phyloP scores from a whole-genome alignment of 2,113 vertebrate genomes.

The Gavia stellata region DNA sequence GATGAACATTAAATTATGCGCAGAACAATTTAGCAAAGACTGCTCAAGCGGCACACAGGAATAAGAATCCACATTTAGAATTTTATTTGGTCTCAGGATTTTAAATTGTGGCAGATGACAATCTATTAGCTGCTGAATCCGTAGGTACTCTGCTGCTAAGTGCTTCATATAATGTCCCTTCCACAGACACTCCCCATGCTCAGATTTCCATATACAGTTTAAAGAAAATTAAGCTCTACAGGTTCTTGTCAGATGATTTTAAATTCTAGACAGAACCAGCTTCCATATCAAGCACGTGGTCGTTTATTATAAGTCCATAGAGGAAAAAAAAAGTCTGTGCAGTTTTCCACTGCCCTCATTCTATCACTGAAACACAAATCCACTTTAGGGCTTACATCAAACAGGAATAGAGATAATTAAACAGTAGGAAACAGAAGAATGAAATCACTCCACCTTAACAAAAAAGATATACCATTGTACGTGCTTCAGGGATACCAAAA shows the following conservation, averaged over 20 bases:
- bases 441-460: neutral
- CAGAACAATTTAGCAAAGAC: conserved; percentile 13
- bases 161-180: neutral
- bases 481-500: neutral
- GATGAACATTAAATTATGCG: conserved; percentile 21
- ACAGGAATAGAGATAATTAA: neutral
- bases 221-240: conserved; percentile 23
- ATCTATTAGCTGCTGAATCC: conserved; percentile 28
- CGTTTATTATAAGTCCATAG: neutral
- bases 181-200: neutral
- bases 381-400: neutral
- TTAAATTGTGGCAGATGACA: conserved; percentile 16
- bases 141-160: conserved; percentile 17
- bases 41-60: conserved; percentile 8
- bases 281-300: neutral
- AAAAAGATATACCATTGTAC: rapidly evolving
- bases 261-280: conserved; percentile 2
- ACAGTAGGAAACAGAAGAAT: neutral
- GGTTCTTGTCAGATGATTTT: neutral
- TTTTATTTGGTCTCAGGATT: conserved; percentile 34
- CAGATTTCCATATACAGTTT: conserved; percentile 12
- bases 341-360: neutral
- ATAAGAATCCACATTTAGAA: neutral
- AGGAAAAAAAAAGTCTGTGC: neutral
- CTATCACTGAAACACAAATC: neutral